A percentile compares a stretch with the other conserved stretches of the same genome.
These are phyloP conservation scores for Notarius lentiginosus DNA, from an alignment of 2,113 vertebrate species.

Conservation along the genomic window DNA sequence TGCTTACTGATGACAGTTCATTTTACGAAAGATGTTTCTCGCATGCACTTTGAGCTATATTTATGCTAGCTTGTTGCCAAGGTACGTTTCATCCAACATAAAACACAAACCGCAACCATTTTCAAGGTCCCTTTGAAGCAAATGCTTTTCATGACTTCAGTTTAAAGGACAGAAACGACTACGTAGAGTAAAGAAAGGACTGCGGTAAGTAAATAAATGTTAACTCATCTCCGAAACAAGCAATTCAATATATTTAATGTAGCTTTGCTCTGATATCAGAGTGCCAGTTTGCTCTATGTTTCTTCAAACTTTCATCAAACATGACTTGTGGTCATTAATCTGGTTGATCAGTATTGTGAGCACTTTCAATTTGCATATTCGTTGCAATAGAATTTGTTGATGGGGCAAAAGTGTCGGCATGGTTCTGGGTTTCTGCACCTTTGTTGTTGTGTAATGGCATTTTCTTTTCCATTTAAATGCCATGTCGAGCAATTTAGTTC, in stretches of 20 bases:
- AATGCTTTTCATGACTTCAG: not conserved
- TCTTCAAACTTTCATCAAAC: not conserved
- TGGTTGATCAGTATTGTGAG: not conserved
- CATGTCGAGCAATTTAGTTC: not conserved
- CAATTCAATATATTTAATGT: not conserved
- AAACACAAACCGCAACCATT: not conserved
- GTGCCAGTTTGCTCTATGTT: not conserved
- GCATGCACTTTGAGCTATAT: not conserved
- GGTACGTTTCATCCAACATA: not conserved
- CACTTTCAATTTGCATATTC: constrained; percentile 12
- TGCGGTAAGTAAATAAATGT: not conserved
- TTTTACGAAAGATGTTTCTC: not conserved
- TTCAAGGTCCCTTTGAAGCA: not conserved
- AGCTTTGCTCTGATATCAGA: not conserved
- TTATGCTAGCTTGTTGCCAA: not conserved
- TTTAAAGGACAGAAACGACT: not conserved
- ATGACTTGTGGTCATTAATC: not conserved
- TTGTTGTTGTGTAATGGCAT: not conserved
- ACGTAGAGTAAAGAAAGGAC: not conserved
- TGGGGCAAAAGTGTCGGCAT: not conserved
- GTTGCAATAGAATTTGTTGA: not conserved
- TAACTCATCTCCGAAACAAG: not conserved
- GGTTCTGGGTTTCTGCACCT: not conserved
- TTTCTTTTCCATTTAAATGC: constrained; percentile 3
- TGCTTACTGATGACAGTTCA: not conserved